These are phyloP conservation scores for Rotaria sp. DNA, from an alignment of 2,888 invertebrate species.

Conservation along the genomic window DNA sequence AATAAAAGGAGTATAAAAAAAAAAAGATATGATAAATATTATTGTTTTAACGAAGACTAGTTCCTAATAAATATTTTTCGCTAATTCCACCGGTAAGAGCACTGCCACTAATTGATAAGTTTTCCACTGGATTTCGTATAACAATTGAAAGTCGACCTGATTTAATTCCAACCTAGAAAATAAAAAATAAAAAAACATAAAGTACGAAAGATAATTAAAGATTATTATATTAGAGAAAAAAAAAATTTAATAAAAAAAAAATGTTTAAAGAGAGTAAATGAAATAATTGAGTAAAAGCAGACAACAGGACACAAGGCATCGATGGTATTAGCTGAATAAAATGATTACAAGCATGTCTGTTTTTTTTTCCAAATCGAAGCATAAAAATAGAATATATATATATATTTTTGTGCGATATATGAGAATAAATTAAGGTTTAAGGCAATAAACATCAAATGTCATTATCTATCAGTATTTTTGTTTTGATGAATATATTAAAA, in stretches of 20 bases:
- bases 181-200: neutral
- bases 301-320: neutral
- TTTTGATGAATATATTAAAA: neutral
- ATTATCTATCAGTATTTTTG: neutral
- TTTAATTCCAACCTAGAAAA: neutral
- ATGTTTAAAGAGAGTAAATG: neutral
- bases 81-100: neutral
- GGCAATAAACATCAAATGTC: neutral
- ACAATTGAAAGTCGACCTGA: conserved; percentile 29
- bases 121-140: neutral
- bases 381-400: neutral
- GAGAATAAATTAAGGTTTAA: neutral
- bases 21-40: neutral
- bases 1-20: neutral
- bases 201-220: neutral
- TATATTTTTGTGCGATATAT: neutral
- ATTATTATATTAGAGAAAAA: too few relatives aligned
- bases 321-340: neutral
- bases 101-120: neutral
- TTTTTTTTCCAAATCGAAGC: neutral
- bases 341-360: neutral
- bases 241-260: neutral
- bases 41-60: neutral
- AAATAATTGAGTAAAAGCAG: neutral
- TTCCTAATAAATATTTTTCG: neutral